These are phyloP conservation scores for Cephalopachus bancanus DNA, from an alignment of 2,797 vertebrate species.

Conservation along the genomic window DNA sequence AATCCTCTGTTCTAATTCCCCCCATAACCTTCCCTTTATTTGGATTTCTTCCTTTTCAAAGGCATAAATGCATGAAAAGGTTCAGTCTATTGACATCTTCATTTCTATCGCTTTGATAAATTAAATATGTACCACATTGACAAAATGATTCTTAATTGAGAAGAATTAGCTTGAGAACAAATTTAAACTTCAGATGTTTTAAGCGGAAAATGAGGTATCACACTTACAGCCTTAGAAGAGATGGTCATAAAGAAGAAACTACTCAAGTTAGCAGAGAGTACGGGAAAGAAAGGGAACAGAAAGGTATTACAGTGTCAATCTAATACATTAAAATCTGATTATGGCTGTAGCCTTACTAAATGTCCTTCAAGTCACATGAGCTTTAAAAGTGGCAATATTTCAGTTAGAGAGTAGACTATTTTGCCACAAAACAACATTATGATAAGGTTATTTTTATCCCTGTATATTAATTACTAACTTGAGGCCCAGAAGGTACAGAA, in stretches of 20 bases:
- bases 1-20: background rate
- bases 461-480: too few species aligned
- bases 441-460: too few species aligned
- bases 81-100: background rate
- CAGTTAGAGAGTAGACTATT: too few species aligned
- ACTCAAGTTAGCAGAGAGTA: background rate
- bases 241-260: background rate
- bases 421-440: too few species aligned
- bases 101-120: conserved; percentile 21
- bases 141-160: background rate
- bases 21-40: background rate
- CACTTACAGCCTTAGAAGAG: background rate
- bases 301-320: background rate
- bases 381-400: background rate
- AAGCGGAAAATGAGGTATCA: background rate
- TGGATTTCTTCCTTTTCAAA: background rate
- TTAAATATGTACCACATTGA: background rate
- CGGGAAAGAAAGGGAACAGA: background rate
- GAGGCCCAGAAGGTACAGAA: background rate
- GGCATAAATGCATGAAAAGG: background rate
- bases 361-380: background rate
- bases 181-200: background rate
- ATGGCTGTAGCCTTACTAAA: background rate
- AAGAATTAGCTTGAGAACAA: background rate
- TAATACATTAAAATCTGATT: background rate